Evolutionary conservation across 2,113 vertebrate genomes (phyloP), one percentile per base, ranked within the genome.

Genomic region (Urocitellus parryii): DNA sequence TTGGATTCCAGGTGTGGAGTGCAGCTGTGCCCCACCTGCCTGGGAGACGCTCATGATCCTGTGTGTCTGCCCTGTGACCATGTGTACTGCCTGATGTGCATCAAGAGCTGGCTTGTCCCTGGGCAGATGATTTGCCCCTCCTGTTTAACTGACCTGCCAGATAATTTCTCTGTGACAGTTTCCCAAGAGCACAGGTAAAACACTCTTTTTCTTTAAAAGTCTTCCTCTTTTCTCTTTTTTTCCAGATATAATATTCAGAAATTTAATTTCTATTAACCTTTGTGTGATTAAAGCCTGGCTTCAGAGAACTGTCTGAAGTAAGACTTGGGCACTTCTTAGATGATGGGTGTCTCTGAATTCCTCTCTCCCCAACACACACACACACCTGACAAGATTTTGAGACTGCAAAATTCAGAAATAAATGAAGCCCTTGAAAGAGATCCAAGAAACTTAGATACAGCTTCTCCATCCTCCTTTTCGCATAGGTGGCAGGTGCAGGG

Each of bases 51-150:
- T 0, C 97, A 96, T 29, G 98, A 99, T 17, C 99, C 99, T 0
- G 97, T 99, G 39, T 98, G 97, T 94, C 98, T 99, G 94, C 98
- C 98, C 8, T 99, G 99, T 97, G 82, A 89, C 10, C 99, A 99
- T 1, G 97, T 99, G 51, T 99, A 97, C 97, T 99, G 99, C 93
- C 95, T 98, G 63, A 73, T 8, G 53, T 99, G 99, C 89, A 98
- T 99, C 95, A 98, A 67, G 53, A 24, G 0, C 18, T 99, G 99
- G 98, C 96, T 99, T 32, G 0, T 9, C 3, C 94, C 98, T 0
- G 98, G 99, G 8, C 99, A 99, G 97, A 99, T 99, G 99, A 85
- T 65, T 3, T 99, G 99, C 97, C 99, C 99, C 0, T 51, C 65
- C 10, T 99, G 99, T 97, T 97, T 97, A 48, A 95, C 93, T 0